Evolutionary conservation across 2,888 invertebrate genomes (phyloP), one percentile per base, ranked within the genome.

Genomic region (Harpagoxenus sublaevis): DNA sequence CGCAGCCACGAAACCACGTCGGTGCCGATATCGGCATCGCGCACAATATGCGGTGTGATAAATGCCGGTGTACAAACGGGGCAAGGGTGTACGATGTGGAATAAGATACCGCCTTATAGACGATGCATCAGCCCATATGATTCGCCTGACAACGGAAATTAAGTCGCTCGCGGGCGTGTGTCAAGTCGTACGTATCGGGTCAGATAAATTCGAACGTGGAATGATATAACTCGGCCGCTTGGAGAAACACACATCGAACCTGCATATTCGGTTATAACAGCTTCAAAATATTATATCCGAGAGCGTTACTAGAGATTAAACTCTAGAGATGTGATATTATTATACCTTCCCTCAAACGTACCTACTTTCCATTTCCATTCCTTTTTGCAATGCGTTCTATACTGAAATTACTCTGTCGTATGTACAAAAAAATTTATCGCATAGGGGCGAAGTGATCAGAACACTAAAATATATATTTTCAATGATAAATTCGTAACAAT

Each of bases 11-110:
- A 66, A 82, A 70, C 70, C 78, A 68, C 42, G 35, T 70, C 35
- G 60, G 39, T 81, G 53, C 15, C 77, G 86, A 81, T 84, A 86
- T 84, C 23, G 23, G 23, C 23, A 23, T 23, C 75, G 62, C 73
- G 39, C 39, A 83, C 86, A 73, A 86, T 84, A 57, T 70, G 45
- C 75, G 53, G 81, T 63, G 82, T 88, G 88, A 88, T 88, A 84
- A 83, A 88, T 86, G 86, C 88, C 62, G 60, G 77, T 84, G 78
- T 86, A 86, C 82, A 86, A 86, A 81, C 85, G 75, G 57, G 74
- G 5, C 23, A 48, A 83, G 77, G 83, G 78, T 3, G 23, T 74
- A 78, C 77, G 86, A 71, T 79, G 35, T 45, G 81, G 68, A 78
- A 74, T 83, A 83, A 87, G 84, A 78, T 89, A 87, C 65, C 83